A percentile compares a stretch with the other conserved stretches of the same genome.
phyloP scores from a whole-genome alignment of 2,113 vertebrate genomes.

The Hippopotamus amphibius region DNA sequence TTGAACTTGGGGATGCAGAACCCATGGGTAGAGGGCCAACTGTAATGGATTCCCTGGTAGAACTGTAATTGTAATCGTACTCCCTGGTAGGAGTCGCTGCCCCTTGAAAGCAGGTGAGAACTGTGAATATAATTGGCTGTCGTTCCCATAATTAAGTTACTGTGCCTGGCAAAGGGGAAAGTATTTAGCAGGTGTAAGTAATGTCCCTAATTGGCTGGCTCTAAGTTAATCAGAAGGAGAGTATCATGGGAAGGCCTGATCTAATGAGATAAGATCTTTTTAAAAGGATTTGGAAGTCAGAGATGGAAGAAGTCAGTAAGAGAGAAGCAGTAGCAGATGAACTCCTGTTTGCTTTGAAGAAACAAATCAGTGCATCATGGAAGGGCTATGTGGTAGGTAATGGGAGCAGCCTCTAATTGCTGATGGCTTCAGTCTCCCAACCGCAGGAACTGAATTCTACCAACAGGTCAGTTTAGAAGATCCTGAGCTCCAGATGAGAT shows the following conservation, averaged over 20 bases:
- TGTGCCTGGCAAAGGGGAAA: background rate
- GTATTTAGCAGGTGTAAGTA: conserved; percentile 15
- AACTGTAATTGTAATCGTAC: background rate
- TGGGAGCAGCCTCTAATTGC: background rate
- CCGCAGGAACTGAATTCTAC: background rate
- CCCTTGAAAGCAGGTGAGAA: background rate
- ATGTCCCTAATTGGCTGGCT: background rate
- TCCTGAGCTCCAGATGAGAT: background rate
- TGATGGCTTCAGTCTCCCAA: background rate
- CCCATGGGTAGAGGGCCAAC: background rate
- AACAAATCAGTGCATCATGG: background rate
- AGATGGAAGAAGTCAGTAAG: background rate
- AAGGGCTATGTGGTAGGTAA: background rate
- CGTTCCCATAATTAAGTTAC: background rate
- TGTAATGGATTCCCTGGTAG: background rate
- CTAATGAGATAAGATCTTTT: conserved; percentile 20
- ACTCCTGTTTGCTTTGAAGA: background rate
- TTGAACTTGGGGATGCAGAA: background rate
- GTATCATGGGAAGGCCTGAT: background rate
- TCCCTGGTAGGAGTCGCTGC: background rate
- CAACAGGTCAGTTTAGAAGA: background rate
- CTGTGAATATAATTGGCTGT: background rate
- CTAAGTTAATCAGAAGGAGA: conserved; percentile 32
- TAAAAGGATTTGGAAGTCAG: conserved; percentile 16
- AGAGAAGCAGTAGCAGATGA: background rate